Percentiles rank a stretch among this genome's conserved stretches.
phyloP scores from a whole-genome alignment of 1,140 invertebrate species.

The Zaprionus davidi region DNA sequence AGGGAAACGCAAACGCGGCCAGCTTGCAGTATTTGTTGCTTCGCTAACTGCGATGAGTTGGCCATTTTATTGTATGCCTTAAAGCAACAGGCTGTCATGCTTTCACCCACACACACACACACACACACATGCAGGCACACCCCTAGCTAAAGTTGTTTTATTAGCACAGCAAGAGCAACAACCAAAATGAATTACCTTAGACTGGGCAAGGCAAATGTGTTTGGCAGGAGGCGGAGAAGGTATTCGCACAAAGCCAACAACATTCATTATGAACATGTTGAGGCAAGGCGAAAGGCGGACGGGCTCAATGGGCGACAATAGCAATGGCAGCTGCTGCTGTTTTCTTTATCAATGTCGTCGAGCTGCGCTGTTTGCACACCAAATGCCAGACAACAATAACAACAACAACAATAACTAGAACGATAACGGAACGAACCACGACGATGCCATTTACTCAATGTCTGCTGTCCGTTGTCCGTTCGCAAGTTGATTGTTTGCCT shows the following conservation, averaged over 20 bases:
- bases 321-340: slow-evolving; percentile 35
- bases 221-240: neutral
- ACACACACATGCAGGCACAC: neutral
- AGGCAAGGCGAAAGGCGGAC: slow-evolving; percentile 10
- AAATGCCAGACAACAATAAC: slow-evolving; percentile 45
- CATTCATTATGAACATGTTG: slow-evolving; percentile 40
- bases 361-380: slow-evolving; percentile 51
- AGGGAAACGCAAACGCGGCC: slow-evolving; percentile 33
- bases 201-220: slow-evolving; percentile 43
- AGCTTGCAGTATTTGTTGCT: slow-evolving; percentile 44
- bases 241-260: slow-evolving; percentile 26
- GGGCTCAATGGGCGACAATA: slow-evolving; percentile 20
- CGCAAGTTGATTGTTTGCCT: slow-evolving; percentile 53
- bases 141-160: slow-evolving; percentile 37
- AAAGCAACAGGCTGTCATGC: slow-evolving; percentile 46
- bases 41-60: slow-evolving; percentile 40
- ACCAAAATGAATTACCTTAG: slow-evolving; percentile 51
- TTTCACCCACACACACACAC: slow-evolving; percentile 5
- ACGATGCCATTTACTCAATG: slow-evolving; percentile 46
- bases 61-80: slow-evolving; percentile 40
- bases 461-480: slow-evolving; percentile 40
- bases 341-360: slow-evolving; percentile 51
- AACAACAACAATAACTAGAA: slow-evolving; percentile 3
- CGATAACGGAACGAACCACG: neutral
- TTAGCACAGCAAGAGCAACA: slow-evolving; percentile 36